Conservation (phyloP, 2,113 vertebrate species). For the Argyrosomus japonicus region DNA sequence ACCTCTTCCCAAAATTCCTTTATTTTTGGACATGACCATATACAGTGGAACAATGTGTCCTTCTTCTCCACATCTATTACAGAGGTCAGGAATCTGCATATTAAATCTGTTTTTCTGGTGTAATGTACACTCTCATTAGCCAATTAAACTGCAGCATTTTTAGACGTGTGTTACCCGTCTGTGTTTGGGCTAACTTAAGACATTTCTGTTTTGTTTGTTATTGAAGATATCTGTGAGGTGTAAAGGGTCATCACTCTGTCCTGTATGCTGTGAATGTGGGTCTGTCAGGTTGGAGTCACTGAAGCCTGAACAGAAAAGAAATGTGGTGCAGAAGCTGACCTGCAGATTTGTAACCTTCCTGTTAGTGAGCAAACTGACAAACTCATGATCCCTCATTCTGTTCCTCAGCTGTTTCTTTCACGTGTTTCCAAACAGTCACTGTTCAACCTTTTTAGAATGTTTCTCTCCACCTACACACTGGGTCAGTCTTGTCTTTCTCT, state of each 20-base stretch:
- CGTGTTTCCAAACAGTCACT: not conserved
- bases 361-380: not conserved
- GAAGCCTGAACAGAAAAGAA: not conserved
- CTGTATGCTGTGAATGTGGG: not conserved
- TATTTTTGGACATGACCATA: no score
- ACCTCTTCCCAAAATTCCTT: no score
- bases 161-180: no score
- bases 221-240: constrained; percentile 7
- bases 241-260: not conserved
- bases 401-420: not conserved
- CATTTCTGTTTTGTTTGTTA: not conserved
- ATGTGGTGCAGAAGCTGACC: not conserved
- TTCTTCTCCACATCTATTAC: no score
- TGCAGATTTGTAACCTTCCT: not conserved
- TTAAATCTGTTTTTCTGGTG: not conserved
- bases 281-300: not conserved
- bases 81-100: not conserved
- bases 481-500: no score
- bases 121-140: no score
- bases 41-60: no score
- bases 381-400: not conserved
- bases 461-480: no score
- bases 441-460: constrained; percentile 2
- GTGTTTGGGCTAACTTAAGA: no score
- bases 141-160: no score